phyloP scores from a whole-genome alignment of 2,888 invertebrate genomes.

The Nomada lathburiana region DNA sequence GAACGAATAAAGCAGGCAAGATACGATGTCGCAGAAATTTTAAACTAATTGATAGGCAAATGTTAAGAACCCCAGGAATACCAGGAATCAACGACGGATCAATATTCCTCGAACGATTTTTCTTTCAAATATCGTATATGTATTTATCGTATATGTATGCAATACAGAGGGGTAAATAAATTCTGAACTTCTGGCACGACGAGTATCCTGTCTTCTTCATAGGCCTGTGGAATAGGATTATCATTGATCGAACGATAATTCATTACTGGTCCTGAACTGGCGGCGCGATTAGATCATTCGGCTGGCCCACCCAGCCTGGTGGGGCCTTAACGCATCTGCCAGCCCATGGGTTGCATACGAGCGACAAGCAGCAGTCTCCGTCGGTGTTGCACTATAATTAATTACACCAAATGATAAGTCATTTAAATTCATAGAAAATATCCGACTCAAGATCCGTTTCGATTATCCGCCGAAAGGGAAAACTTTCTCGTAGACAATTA shows the following conservation, averaged over 20 bases:
- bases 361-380: constrained; percentile 59
- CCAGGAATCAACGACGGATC: too few relatives aligned
- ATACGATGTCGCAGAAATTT: neutral
- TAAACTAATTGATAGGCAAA: neutral
- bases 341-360: constrained; percentile 67
- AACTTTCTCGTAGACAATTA: too few relatives aligned
- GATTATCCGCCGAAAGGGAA: too few relatives aligned
- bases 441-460: too few relatives aligned
- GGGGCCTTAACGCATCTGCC: constrained; percentile 54
- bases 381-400: constrained; percentile 55
- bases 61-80: neutral
- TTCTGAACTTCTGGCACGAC: neutral
- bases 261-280: neutral
- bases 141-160: neutral
- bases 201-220: constrained; percentile 11
- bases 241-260: neutral
- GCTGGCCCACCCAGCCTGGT: neutral
- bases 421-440: neutral
- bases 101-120: neutral
- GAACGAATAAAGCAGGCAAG: neutral
- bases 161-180: neutral
- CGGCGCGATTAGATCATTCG: neutral
- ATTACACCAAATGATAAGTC: constrained; percentile 6
- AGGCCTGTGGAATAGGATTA: constrained; percentile 5
- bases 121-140: neutral